Conservation (phyloP, 2,888 invertebrate species). For the Chymomyza caudatula region DNA sequence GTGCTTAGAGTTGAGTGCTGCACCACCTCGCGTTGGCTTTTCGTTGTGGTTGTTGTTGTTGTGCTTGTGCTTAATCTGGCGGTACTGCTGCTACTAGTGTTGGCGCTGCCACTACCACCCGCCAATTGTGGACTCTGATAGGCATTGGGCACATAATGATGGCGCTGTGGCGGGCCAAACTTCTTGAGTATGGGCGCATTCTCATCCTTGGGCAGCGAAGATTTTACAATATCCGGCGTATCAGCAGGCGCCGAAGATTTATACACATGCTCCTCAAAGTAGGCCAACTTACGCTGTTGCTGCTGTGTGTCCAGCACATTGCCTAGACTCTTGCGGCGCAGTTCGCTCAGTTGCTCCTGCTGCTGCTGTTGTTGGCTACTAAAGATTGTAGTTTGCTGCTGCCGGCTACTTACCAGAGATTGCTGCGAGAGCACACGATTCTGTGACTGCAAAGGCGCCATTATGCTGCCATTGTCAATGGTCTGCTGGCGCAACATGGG, state of each 20-base stretch:
- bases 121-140: constrained; percentile 71
- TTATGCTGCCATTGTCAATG: constrained; percentile 24
- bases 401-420: constrained; percentile 24
- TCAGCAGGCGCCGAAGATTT: constrained; percentile 76
- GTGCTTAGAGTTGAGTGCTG: constrained; percentile 33
- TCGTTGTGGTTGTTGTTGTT: constrained; percentile 17
- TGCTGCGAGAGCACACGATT: constrained; percentile 62
- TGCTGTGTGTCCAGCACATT: constrained; percentile 59
- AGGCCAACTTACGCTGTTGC: constrained; percentile 27
- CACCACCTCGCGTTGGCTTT: constrained; percentile 18
- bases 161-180: constrained; percentile 76
- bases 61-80: constrained; percentile 32
- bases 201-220: constrained; percentile 75
- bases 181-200: constrained; percentile 75
- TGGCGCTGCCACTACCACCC: constrained; percentile 3
- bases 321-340: constrained; percentile 74
- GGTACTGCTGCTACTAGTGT: constrained; percentile 13
- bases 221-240: constrained; percentile 77
- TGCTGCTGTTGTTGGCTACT: constrained; percentile 33
- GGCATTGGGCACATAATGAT: constrained; percentile 76
- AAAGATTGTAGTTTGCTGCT: constrained; percentile 28
- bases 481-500: constrained; percentile 15
- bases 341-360: constrained; percentile 45
- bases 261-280: constrained; percentile 43
- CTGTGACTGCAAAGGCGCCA: constrained; percentile 25